A percentile compares a stretch with the other conserved stretches of the same genome.
Evolutionary conservation across 2,888 invertebrate species (phyloP).

Genomic region (Erannis defoliaria): DNA sequence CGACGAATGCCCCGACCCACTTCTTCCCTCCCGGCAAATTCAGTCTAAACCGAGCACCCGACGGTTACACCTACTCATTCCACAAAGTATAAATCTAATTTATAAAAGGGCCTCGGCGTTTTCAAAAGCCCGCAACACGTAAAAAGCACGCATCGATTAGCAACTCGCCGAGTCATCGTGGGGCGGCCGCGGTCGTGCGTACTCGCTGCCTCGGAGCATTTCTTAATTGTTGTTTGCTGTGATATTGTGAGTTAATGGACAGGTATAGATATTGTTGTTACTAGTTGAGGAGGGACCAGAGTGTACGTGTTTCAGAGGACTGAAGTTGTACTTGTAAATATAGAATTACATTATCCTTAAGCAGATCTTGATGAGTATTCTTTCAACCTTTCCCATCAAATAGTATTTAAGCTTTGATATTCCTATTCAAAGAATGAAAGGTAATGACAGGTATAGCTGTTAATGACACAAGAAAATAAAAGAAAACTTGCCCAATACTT

Average conservation of each 20-base stretch:
- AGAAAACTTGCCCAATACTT: conserved; percentile 64
- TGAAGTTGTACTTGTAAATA: conserved; percentile 80
- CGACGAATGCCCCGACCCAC: conserved; percentile 90
- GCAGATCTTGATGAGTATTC: conserved; percentile 38
- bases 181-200: conserved; percentile 62
- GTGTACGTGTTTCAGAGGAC: conserved; percentile 62
- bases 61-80: conserved; percentile 95
- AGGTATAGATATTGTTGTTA: conserved; percentile 73
- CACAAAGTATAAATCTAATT: conserved; percentile 87
- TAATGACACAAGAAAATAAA: conserved; percentile 27
- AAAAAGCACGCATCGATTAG: conserved; percentile 79
- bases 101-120: conserved; percentile 69
- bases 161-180: conserved; percentile 78
- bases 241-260: conserved; percentile 85
- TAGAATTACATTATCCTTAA: conserved; percentile 60
- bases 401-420: background rate
- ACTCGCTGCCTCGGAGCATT: conserved; percentile 75
- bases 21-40: conserved; percentile 95
- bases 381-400: conserved; percentile 8
- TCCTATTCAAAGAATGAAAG: background rate
- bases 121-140: conserved; percentile 70
- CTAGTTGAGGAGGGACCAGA: conserved; percentile 61
- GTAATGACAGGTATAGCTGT: background rate
- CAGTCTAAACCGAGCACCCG: conserved; percentile 94
- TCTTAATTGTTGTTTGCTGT: conserved; percentile 85